Percentiles rank a stretch among this genome's conserved stretches.
Evolutionary conservation across 2,797 vertebrate genomes (phyloP).

Genomic region (Falco berigora): DNA sequence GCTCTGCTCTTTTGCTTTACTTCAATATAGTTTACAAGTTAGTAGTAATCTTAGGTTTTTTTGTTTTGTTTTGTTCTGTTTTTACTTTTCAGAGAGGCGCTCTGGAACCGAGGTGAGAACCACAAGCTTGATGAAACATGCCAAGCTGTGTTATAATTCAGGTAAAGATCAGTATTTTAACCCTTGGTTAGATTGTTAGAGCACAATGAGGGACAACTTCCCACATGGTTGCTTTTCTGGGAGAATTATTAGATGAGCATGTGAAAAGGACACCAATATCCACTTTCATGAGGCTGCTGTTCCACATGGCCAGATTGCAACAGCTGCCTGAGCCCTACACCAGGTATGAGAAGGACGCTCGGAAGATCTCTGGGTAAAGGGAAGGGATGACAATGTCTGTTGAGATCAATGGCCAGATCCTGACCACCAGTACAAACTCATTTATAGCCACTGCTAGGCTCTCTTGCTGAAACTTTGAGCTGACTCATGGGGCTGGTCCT

Average conservation of each 20-base stretch:
- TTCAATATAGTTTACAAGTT: neutral
- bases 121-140: neutral
- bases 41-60: fast-evolving
- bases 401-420: neutral
- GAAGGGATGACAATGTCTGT: neutral
- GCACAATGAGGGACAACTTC: neutral
- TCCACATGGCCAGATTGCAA: neutral
- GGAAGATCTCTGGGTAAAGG: neutral
- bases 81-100: neutral
- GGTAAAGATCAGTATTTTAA: neutral
- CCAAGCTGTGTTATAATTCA: neutral
- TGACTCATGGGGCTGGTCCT: neutral
- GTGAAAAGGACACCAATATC: neutral
- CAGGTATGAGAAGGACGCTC: neutral
- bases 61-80: neutral
- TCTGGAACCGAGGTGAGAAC: neutral
- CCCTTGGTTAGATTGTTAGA: neutral
- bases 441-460: neutral
- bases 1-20: neutral
- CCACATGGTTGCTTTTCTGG: neutral
- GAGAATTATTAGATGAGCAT: neutral
- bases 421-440: neutral
- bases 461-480: neutral
- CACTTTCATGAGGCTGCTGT: neutral
- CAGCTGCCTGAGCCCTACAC: neutral